phyloP scores from a whole-genome alignment of 1,140 invertebrate genomes.

The Drosophila guanche region DNA sequence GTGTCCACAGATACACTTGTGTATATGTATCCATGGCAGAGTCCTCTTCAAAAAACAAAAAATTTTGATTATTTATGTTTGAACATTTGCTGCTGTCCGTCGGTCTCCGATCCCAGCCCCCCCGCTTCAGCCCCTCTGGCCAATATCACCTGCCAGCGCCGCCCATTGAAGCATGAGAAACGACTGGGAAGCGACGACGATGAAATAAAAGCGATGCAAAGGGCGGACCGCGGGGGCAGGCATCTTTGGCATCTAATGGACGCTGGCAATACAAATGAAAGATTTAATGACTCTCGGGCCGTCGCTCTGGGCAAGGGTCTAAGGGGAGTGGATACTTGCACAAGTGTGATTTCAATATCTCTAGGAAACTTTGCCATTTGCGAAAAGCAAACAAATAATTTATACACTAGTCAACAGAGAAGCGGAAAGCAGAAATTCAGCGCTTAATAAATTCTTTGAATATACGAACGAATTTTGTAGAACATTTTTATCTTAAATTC shows the following conservation, averaged over 20 bases:
- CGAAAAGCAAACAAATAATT: slow-evolving; percentile 21
- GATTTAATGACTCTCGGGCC: slow-evolving; percentile 76
- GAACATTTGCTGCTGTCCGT: slow-evolving; percentile 80
- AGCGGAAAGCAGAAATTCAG: not conserved
- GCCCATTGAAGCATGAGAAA: slow-evolving; percentile 75
- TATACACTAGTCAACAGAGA: slow-evolving; percentile 39
- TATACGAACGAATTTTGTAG: no score
- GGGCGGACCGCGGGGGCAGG: slow-evolving; percentile 11
- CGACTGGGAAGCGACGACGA: slow-evolving; percentile 6
- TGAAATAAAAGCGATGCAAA: slow-evolving; percentile 2
- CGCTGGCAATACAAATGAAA: slow-evolving; percentile 80
- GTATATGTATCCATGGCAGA: not conserved
- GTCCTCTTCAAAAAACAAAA: slow-evolving; percentile 24
- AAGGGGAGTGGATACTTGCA: slow-evolving; percentile 4
- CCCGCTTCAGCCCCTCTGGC: not conserved
- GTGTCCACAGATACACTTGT: slow-evolving; percentile 25
- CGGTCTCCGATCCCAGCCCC: slow-evolving; percentile 5
- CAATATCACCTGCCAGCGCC: slow-evolving; percentile 60
- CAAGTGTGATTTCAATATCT: slow-evolving; percentile 63
- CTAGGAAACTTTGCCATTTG: slow-evolving; percentile 63
- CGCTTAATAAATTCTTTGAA: not conserved
- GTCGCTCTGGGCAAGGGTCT: slow-evolving; percentile 31
- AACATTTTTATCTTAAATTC: no score
- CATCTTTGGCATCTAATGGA: slow-evolving; percentile 73
- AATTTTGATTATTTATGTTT: slow-evolving; percentile 74